Base-by-base conservation (phyloP, 2,797 vertebrate genomes). In the Loris lydekkerianus region DNA sequence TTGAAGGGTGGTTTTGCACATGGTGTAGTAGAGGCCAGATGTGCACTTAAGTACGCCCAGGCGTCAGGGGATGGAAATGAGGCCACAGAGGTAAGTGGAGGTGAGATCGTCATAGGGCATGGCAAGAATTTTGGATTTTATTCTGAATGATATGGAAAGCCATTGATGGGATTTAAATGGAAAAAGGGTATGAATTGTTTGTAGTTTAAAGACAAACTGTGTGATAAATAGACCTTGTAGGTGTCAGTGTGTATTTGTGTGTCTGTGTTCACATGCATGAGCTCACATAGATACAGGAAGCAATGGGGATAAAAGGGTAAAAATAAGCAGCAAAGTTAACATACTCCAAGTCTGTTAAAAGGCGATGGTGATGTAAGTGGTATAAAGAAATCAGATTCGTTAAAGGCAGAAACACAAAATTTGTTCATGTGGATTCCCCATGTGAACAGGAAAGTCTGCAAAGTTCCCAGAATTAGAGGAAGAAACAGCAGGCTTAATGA, bases 321-420 rank as follows among this genome's bases (percentile, higher is more conserved):
- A 84, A 94, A 82, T 9, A 93, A 37, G 13, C 31, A 69, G 40
- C 80, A 80, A 0, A 70, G 2, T 85, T 72, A 27, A 82, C 53
- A 43, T 25, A 76, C 11, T 49, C 40, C 53, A 77, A 85, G 67
- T 78, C 0, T 87, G 25, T n/a, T 92, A 0, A 83, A 65, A 85
- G n/a, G 2, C 63, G 40, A 37, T 21, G 69, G 53, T 84, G 10
- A 80, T 53, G 21, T 46, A 92, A 84, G 37, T 46, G 60, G 7
- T 34, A 8, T 46, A 67, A 72, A 67, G 3, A 58, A 56, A 4
- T 56, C 60, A 84, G 25, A 73, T 67, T 84, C 61, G 27, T n/a
- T 85, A 90, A 92, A 81, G 21, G 11, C 58, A 76, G 60, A 96
- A 91, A 93, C 8, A 18, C 4, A 34, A 0, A 92, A 63, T 85